These are phyloP conservation scores for Holocentrus rufus DNA, from an alignment of 2,797 vertebrate genomes.

Conservation along the genomic window DNA sequence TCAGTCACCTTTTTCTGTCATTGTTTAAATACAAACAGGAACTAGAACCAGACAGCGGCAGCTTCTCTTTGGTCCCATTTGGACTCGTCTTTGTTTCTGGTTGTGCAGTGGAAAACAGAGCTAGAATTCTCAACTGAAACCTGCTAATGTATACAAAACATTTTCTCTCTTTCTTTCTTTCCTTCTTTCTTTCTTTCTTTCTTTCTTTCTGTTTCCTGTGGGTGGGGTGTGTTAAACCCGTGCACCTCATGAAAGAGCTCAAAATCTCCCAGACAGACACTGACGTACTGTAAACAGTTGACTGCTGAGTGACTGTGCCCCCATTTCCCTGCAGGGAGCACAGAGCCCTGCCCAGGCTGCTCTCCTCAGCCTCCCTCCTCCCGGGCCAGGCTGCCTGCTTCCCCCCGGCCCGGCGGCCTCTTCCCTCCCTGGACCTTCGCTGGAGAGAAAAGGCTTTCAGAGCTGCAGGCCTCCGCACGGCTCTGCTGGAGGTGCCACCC, in stretches of 20 bases:
- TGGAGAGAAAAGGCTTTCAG: slow-evolving; percentile 71
- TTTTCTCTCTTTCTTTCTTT: neutral
- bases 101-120: no score
- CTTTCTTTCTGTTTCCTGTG: slow-evolving; percentile 20
- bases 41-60: no score
- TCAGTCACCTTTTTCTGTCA: no score
- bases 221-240: slow-evolving; percentile 53
- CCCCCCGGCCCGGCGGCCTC: slow-evolving; percentile 24
- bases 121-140: no score
- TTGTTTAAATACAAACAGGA: no score
- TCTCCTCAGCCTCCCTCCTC: slow-evolving; percentile 22
- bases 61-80: no score
- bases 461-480: slow-evolving; percentile 52
- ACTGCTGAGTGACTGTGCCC: slow-evolving; percentile 51
- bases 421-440: slow-evolving; percentile 29
- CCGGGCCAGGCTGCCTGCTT: slow-evolving; percentile 11
- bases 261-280: slow-evolving; percentile 48
- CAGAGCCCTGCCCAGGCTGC: slow-evolving; percentile 35
- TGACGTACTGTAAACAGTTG: slow-evolving; percentile 42
- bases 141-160: no score
- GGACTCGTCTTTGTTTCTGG: no score
- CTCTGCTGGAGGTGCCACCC: slow-evolving; percentile 68
- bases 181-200: slow-evolving; percentile 3
- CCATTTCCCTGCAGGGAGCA: slow-evolving; percentile 66
- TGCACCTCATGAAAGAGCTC: slow-evolving; percentile 38